These are phyloP conservation scores for Chironex yamaguchii DNA, from an alignment of 30 jellyfish, hydroid and myxozoan genomes.

Conservation along the genomic window DNA sequence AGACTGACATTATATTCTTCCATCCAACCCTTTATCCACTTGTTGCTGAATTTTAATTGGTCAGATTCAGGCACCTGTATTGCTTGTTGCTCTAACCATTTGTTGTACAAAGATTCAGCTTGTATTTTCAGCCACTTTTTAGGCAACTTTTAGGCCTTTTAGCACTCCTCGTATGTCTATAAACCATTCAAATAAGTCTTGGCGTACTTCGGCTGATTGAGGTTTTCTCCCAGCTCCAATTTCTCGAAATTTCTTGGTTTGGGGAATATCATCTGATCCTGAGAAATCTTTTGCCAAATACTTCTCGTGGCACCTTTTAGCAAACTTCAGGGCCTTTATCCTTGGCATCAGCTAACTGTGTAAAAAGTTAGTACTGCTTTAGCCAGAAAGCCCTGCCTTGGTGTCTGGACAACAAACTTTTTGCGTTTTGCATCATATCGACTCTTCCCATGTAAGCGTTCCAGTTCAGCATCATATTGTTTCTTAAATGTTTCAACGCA, in stretches of 20 bases:
- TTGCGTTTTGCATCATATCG: conserved; percentile 59
- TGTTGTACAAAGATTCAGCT: conserved; percentile 30
- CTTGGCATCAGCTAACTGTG: conserved; percentile 38
- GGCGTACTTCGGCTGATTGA: conserved; percentile 45
- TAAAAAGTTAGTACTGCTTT: conserved; percentile 41
- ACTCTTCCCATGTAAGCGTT: conserved; percentile 28
- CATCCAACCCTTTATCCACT: conserved; percentile 71
- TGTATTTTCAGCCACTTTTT: conserved; percentile 11
- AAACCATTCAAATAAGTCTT: conserved; percentile 45
- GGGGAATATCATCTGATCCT: conserved; percentile 13
- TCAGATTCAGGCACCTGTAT: conserved; percentile 26
- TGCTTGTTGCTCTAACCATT: conserved; percentile 35
- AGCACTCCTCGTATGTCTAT: conserved; percentile 26
- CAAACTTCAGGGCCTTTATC: conserved; percentile 65
- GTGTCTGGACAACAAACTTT: conserved; percentile 51
- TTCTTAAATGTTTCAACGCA: conserved; percentile 7
- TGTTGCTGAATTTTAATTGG: conserved; percentile 34
- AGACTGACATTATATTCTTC: conserved; percentile 66
- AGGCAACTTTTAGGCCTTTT: conserved; percentile 52
- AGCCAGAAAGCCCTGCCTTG: conserved; percentile 64
- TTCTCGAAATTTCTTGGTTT: conserved; percentile 53
- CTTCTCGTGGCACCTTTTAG: conserved; percentile 68
- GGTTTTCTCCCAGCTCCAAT: conserved; percentile 76
- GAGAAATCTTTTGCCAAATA: conserved; percentile 63
- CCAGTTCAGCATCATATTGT: conserved; percentile 23